Percentiles rank a stretch among this genome's conserved stretches.
Conservation (phyloP, 1,140 invertebrate genomes). For the Drosophila auraria region DNA sequence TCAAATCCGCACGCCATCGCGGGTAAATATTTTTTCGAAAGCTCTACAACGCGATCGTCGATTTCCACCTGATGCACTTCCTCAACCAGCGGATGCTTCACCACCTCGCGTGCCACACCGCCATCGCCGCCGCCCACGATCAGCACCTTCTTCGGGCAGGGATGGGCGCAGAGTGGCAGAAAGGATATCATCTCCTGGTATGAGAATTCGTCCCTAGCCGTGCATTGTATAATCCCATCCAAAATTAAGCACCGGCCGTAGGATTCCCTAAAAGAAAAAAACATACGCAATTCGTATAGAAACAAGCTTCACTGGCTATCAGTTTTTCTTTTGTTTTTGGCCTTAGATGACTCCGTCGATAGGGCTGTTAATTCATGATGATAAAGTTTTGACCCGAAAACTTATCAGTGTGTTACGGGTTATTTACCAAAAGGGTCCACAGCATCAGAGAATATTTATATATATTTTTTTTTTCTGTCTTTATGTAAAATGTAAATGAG, state of each 20-base stretch:
- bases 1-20: conserved; percentile 95
- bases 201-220: conserved; percentile 97
- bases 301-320: conserved; percentile 12
- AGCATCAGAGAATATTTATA: too few relatives aligned
- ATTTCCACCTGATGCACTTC: conserved; percentile 97
- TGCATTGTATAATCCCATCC: conserved; percentile 99
- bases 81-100: conserved; percentile 96
- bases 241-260: conserved; percentile 96
- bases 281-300: neutral
- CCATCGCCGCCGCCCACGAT: conserved; percentile 98
- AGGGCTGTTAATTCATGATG: conserved; percentile 7
- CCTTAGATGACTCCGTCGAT: conserved; percentile 37
- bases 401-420: neutral
- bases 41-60: conserved; percentile 95
- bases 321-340: conserved; percentile 16
- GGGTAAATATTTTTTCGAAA: conserved; percentile 95
- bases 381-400: neutral
- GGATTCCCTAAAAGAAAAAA: conserved; percentile 88
- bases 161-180: conserved; percentile 95
- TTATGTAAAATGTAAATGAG: too few relatives aligned
- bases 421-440: too few relatives aligned
- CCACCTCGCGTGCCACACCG: conserved; percentile 96
- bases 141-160: conserved; percentile 95
- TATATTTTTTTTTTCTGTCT: too few relatives aligned
- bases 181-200: conserved; percentile 99